Evolutionary conservation across 1,140 invertebrate genomes (phyloP).

Genomic region (Vanessa atalanta): DNA sequence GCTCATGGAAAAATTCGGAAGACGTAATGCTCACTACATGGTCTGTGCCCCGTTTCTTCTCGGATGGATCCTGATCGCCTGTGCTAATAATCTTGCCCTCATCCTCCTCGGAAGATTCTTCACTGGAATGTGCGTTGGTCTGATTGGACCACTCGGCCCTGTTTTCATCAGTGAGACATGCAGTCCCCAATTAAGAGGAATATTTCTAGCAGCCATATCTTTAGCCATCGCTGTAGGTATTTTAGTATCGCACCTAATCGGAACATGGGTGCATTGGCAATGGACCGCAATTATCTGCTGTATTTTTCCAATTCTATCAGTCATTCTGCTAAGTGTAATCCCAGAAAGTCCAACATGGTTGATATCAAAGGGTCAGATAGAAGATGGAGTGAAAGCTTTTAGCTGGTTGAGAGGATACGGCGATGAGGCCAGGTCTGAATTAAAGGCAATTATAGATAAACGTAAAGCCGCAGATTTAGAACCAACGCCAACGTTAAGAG

Average conservation of each 20-base stretch:
- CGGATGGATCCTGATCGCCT: conserved; percentile 85
- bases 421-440: conserved; percentile 74
- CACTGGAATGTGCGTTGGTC: conserved; percentile 82
- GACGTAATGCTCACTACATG: conserved; percentile 83
- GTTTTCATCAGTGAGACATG: conserved; percentile 83
- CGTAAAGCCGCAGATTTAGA: conserved; percentile 62
- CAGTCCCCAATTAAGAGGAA: conserved; percentile 81
- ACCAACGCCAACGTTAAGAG: conserved; percentile 56
- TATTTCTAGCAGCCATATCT: conserved; percentile 81
- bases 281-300: conserved; percentile 81
- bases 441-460: conserved; percentile 75
- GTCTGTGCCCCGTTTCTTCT: conserved; percentile 83
- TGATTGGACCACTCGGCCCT: conserved; percentile 77
- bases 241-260: conserved; percentile 81
- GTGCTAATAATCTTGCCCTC: conserved; percentile 73
- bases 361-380: conserved; percentile 78
- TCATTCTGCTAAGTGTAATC: conserved; percentile 76
- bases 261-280: conserved; percentile 83
- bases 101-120: conserved; percentile 85
- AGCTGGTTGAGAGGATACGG: conserved; percentile 79
- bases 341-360: conserved; percentile 89
- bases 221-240: conserved; percentile 82
- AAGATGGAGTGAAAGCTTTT: conserved; percentile 79
- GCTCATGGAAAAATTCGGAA: conserved; percentile 85
- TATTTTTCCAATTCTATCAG: conserved; percentile 77